Percentiles rank a stretch among this genome's conserved stretches.
Conservation (phyloP, 2,888 invertebrate genomes). For the Lamellibrachia columna region DNA sequence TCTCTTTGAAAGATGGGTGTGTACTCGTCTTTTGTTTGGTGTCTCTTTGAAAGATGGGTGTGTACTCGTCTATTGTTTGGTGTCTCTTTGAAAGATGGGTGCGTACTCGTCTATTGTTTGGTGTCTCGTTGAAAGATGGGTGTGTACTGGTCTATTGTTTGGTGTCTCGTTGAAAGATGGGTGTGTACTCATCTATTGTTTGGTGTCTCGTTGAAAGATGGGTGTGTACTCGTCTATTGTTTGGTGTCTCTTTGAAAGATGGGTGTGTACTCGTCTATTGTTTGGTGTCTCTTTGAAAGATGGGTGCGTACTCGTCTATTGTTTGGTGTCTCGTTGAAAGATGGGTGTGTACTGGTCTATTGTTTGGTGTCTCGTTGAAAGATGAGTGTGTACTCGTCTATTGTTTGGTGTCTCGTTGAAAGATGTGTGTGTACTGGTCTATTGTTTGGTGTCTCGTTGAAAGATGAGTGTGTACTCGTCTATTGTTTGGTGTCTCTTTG, state of each 20-base stretch:
- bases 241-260: conserved; percentile 82
- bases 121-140: conserved; percentile 82
- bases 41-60: conserved; percentile 92
- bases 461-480: conserved; percentile 84
- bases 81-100: conserved; percentile 92
- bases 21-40: conserved; percentile 42
- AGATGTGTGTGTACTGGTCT: conserved; percentile 81
- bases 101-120: conserved; percentile 48
- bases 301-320: conserved; percentile 75
- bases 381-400: conserved; percentile 78
- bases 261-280: conserved; percentile 72
- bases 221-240: conserved; percentile 70
- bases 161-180: conserved; percentile 79
- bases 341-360: conserved; percentile 77
- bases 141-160: conserved; percentile 61
- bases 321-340: conserved; percentile 69
- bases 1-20: conserved; percentile 91
- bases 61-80: conserved; percentile 47
- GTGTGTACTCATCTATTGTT: conserved; percentile 66
- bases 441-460: neutral
- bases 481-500: neutral
- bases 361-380: conserved; percentile 68
- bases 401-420: conserved; percentile 62
- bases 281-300: conserved; percentile 79
- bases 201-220: conserved; percentile 76